These are phyloP conservation scores for Myotis brandtii DNA, from an alignment of 2,113 vertebrate species.

Conservation along the genomic window DNA sequence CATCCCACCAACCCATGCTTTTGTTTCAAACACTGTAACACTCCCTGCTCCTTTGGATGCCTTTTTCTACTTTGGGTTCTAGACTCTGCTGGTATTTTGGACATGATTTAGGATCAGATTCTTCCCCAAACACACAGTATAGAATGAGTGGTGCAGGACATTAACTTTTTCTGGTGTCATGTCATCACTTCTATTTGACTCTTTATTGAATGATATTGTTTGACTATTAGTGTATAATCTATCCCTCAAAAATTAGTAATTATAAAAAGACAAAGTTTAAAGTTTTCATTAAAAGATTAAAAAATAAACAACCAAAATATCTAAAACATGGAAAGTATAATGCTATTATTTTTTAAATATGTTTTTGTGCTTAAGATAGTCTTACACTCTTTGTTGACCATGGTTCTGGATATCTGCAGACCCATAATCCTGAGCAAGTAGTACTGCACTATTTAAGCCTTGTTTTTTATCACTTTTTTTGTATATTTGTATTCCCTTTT, in stretches of 20 bases:
- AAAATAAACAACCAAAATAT: neutral
- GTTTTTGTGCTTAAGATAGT: neutral
- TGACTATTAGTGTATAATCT: neutral
- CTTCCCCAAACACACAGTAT: neutral
- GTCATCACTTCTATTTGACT: neutral
- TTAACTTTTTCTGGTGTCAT: neutral
- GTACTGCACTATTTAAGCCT: neutral
- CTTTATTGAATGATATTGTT: neutral
- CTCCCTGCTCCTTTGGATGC: neutral
- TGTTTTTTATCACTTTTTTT: neutral
- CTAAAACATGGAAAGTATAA: neutral
- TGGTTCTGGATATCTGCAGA: neutral
- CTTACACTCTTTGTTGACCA: neutral
- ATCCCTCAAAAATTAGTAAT: neutral
- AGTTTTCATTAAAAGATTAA: neutral
- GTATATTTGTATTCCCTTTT: neutral
- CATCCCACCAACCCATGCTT: neutral
- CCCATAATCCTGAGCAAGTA: neutral
- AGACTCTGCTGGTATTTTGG: neutral
- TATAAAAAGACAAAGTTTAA: neutral
- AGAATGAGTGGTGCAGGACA: fast-evolving
- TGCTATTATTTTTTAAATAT: neutral
- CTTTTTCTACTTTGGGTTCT: neutral
- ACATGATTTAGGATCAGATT: neutral
- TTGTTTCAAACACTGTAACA: neutral